Evolutionary conservation across 2,888 invertebrate species (phyloP), one percentile per base, ranked within the genome.

Genomic region (Aphodius granarius): DNA sequence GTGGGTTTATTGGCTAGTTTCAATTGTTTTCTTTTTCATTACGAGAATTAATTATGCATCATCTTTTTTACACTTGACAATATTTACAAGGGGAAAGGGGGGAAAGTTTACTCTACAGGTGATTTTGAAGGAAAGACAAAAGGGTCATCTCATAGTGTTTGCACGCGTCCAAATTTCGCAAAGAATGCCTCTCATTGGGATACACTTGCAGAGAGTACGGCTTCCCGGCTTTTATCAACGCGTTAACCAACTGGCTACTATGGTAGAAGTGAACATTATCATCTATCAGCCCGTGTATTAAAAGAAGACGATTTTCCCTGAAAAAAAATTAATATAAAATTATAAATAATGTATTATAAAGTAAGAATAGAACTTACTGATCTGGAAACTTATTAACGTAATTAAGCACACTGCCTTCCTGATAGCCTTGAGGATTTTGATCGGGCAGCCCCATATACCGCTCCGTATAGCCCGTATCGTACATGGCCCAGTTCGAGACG

Each of bases 201-300:
- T 98, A 99, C 18, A 99, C 92, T 92, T 98, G 95, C 78, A 97
- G 88, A 82, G 97, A 93, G 86, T 99, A 98, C 0, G 99, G 99
- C 87, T 99, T 99, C 78, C 98, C 97, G n/a, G 94, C 94, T 81
- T 95, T 93, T 75, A 98, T 93, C 78, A 99, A 90, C 75, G 95
- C 94, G 79, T 95, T 94, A 20, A 99, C 93, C 77, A 99, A 89
- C 81, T 95, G 94, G 82, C 95, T 96, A 15, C 98, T 97, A 88
- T 99, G 99, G 81, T 94, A 94, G 87, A 99, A 99, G 87, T 99
- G 99, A 0, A 99, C 99, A 86, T 99, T 99, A 88, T 99, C 99
- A 86, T 99, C 99, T 75, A 97, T 97, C 78, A 99, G 89, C 1
- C 99, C 99, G 87, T 99, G 99, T 81, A 99, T 96, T 63, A 99